A percentile compares a stretch with the other conserved stretches of the same genome.
Evolutionary conservation across 2,888 invertebrate genomes (phyloP).

Genomic region (Limnephilus marmoratus): DNA sequence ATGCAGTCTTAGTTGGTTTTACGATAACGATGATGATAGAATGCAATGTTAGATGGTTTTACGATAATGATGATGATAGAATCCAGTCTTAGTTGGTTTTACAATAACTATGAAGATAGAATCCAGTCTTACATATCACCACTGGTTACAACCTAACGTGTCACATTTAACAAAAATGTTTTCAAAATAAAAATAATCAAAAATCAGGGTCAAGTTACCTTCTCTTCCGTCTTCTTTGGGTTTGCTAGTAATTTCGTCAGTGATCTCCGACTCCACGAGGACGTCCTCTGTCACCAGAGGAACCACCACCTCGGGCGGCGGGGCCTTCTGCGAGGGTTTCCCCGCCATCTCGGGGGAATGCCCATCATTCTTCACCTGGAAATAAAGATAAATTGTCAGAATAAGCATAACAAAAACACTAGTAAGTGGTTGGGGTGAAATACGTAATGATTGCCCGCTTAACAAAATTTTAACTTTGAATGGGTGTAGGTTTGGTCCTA

Average conservation of each 20-base stretch:
- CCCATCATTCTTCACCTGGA: slow-evolving; percentile 63
- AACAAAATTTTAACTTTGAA: too few species aligned
- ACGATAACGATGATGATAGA: too few species aligned
- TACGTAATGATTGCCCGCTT: too few species aligned
- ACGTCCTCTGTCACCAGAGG: slow-evolving; percentile 48
- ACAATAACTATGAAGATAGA: too few species aligned
- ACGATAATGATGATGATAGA: neutral
- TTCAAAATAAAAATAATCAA: neutral
- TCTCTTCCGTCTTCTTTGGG: slow-evolving; percentile 58
- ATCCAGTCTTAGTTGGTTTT: neutral
- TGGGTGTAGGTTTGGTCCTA: too few species aligned
- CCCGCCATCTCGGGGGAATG: slow-evolving; percentile 61
- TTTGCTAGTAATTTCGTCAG: slow-evolving; percentile 50
- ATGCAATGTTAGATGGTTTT: neutral
- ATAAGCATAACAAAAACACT: too few species aligned
- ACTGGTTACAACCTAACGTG: too few species aligned
- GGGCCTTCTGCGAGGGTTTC: slow-evolving; percentile 52
- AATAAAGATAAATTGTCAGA: neutral
- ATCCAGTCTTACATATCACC: too few species aligned
- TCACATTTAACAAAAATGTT: neutral
- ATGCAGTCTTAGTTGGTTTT: too few species aligned
- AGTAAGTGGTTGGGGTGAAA: too few species aligned
- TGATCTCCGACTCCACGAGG: neutral
- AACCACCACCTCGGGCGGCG: slow-evolving; percentile 37
- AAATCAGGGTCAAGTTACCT: slow-evolving; percentile 25